A percentile compares a stretch with the other conserved stretches of the same genome.
Evolutionary conservation across 2,888 invertebrate species (phyloP).

Genomic region (Tetropium fuscum): DNA sequence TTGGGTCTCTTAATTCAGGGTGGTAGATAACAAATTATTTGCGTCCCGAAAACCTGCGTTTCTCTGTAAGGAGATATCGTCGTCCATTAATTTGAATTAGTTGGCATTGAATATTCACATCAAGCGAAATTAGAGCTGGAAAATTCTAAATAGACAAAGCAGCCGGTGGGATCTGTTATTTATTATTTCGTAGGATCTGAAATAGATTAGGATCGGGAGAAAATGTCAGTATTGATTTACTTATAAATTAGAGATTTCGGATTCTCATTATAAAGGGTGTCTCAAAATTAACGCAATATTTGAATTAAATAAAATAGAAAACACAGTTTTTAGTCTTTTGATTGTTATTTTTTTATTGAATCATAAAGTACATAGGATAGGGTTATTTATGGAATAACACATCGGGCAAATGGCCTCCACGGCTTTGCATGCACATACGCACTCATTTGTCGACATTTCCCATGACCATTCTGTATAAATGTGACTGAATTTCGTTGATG

Average conservation of each 20-base stretch:
- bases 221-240: too few species aligned
- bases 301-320: too few species aligned
- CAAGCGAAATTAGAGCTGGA: constrained; percentile 1
- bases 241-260: too few species aligned
- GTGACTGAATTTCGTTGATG: too few species aligned
- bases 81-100: constrained; percentile 10
- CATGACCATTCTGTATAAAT: too few species aligned
- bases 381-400: too few species aligned
- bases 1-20: constrained; percentile 6
- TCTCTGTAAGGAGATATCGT: not conserved
- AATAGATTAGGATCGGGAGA: not conserved
- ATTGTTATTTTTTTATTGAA: too few species aligned
- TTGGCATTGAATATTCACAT: constrained; percentile 7
- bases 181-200: not conserved
- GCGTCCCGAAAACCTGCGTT: constrained; percentile 1
- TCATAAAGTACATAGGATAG: too few species aligned
- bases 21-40: constrained; percentile 1
- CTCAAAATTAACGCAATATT: not conserved
- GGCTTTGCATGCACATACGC: too few species aligned
- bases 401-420: too few species aligned
- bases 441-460: too few species aligned
- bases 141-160: constrained; percentile 3
- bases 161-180: not conserved
- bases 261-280: not conserved
- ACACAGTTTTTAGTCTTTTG: too few species aligned